Conservation (phyloP, 1,140 invertebrate species). For the Cydia fagiglandana region DNA sequence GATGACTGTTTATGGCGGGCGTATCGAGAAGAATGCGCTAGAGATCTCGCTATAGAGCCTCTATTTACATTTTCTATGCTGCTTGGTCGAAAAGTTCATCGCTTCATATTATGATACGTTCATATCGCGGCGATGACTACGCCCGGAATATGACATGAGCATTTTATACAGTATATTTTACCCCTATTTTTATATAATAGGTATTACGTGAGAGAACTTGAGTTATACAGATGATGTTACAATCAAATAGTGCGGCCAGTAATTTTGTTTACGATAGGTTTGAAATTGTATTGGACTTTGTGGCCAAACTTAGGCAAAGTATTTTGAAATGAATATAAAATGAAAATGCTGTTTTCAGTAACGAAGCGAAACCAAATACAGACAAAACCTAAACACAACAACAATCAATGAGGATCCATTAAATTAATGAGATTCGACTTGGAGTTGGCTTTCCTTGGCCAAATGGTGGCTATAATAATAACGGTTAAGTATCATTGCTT, state of each 20-base stretch:
- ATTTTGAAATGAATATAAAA: neutral
- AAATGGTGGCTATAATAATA: constrained; percentile 60
- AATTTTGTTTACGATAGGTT: constrained; percentile 15
- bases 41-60: constrained; percentile 48
- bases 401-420: constrained; percentile 51
- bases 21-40: constrained; percentile 47
- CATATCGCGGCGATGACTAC: constrained; percentile 12
- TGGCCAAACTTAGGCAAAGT: constrained; percentile 2
- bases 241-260: constrained; percentile 10
- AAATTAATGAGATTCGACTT: constrained; percentile 59
- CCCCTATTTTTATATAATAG: constrained; percentile 17
- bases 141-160: constrained; percentile 27
- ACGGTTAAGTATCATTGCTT: constrained; percentile 44
- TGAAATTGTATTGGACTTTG: constrained; percentile 16
- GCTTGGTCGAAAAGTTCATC: constrained; percentile 43
- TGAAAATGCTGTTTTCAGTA: neutral
- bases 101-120: constrained; percentile 30
- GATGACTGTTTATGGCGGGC: constrained; percentile 68
- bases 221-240: constrained; percentile 3
- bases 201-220: constrained; percentile 23
- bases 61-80: constrained; percentile 53
- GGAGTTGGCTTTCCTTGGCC: constrained; percentile 50
- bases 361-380: neutral
- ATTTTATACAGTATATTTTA: constrained; percentile 20
- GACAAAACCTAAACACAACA: constrained; percentile 22